Percentiles rank a stretch among this genome's conserved stretches.
phyloP scores from a whole-genome alignment of 2,888 invertebrate genomes.

The Morpho deidamia region DNA sequence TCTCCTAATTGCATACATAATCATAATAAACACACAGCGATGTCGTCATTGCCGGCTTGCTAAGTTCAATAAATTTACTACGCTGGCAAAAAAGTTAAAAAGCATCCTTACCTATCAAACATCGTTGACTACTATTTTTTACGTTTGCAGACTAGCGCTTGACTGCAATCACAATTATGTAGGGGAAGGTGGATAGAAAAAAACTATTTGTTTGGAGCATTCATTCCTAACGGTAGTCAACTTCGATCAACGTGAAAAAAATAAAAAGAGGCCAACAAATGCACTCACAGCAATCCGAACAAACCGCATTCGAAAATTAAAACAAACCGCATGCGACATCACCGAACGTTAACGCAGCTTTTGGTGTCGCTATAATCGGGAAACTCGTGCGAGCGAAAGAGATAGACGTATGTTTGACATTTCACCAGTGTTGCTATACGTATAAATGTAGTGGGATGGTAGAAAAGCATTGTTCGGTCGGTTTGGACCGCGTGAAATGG shows the following conservation, averaged over 20 bases:
- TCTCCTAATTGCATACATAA: too few species aligned
- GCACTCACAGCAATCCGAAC: slow-evolving; percentile 51
- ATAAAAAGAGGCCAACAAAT: slow-evolving; percentile 34
- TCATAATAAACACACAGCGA: too few species aligned
- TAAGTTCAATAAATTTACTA: too few species aligned
- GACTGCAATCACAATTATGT: slow-evolving; percentile 4
- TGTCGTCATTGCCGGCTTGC: too few species aligned
- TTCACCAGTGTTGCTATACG: slow-evolving; percentile 49
- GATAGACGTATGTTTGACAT: slow-evolving; percentile 48
- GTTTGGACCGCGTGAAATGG: slow-evolving; percentile 74
- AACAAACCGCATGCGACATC: slow-evolving; percentile 61
- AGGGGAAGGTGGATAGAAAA: slow-evolving; percentile 21
- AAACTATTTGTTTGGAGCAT: slow-evolving; percentile 22
- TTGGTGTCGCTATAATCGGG: slow-evolving; percentile 43
- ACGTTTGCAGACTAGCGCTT: not conserved
- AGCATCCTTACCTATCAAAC: too few species aligned
- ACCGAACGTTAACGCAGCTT: slow-evolving; percentile 49
- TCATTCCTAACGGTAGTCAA: slow-evolving; percentile 27
- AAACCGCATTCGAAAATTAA: slow-evolving; percentile 74
- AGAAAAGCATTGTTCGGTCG: slow-evolving; percentile 67
- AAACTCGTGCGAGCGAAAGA: slow-evolving; percentile 36
- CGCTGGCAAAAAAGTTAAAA: too few species aligned
- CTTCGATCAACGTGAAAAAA: slow-evolving; percentile 42
- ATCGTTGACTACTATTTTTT: too few species aligned
- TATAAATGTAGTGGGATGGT: slow-evolving; percentile 52